Evolutionary conservation across 1,140 invertebrate genomes (phyloP).

Genomic region (Drosophila funebris): DNA sequence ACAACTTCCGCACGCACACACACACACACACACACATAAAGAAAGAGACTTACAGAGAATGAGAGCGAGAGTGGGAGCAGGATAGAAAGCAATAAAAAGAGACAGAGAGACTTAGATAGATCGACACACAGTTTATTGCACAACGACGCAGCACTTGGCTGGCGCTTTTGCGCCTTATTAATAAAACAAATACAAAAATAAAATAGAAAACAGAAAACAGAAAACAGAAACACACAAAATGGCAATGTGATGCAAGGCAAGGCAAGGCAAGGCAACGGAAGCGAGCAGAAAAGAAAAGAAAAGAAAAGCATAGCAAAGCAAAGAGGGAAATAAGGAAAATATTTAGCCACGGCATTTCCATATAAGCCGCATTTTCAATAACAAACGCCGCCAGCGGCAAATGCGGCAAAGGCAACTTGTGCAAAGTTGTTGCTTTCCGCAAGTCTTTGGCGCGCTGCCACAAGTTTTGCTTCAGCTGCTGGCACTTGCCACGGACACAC

Average conservation of each 20-base stretch:
- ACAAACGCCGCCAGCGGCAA: constrained; percentile 42
- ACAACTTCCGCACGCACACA: constrained; percentile 66
- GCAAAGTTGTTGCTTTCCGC: constrained; percentile 60
- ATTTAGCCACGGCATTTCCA: constrained; percentile 60
- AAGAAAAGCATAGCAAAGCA: too few species aligned
- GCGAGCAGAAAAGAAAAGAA: neutral
- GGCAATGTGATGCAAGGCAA: too few species aligned
- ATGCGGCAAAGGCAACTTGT: constrained; percentile 28
- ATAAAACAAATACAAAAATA: constrained; percentile 68
- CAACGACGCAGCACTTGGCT: constrained; percentile 23
- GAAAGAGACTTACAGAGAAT: neutral
- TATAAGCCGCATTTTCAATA: constrained; percentile 79
- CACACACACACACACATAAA: constrained; percentile 37
- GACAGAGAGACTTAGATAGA: constrained; percentile 2
- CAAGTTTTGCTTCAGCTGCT: constrained; percentile 30
- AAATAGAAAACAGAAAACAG: constrained; percentile 5
- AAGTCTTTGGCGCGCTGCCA: constrained; percentile 32
- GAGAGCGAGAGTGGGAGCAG: neutral
- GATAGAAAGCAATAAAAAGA: neutral
- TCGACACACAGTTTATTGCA: constrained; percentile 5
- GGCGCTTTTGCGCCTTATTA: constrained; percentile 61
- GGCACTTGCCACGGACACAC: neutral
- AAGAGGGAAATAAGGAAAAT: too few species aligned
- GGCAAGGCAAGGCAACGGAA: neutral
- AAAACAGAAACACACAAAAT: too few species aligned